These are phyloP conservation scores for Ferrisia virgata DNA, from an alignment of 2,888 invertebrate genomes.

Conservation along the genomic window DNA sequence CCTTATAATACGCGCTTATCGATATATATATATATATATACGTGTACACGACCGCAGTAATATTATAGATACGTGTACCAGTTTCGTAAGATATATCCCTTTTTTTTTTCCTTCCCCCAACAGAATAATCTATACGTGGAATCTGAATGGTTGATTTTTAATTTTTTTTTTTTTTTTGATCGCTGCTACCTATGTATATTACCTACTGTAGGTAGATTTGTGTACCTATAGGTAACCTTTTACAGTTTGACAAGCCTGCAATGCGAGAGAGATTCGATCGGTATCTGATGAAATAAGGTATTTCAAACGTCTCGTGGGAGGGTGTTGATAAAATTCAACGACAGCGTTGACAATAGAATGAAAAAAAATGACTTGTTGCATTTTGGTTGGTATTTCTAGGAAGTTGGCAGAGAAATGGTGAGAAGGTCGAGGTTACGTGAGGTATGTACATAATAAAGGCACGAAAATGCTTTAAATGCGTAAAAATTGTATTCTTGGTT, in stretches of 20 bases:
- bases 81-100: neutral
- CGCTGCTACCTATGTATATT: too few relatives aligned
- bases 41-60: neutral
- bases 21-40: too few relatives aligned
- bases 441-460: too few relatives aligned
- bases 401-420: neutral
- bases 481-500: too few relatives aligned
- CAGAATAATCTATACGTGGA: neutral
- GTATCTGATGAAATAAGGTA: neutral
- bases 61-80: neutral
- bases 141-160: neutral
- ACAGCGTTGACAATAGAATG: neutral
- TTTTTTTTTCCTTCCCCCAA: neutral
- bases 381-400: neutral
- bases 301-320: constrained; percentile 17
- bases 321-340: constrained; percentile 20
- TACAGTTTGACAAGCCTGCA: neutral
- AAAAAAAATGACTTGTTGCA: constrained; percentile 7
- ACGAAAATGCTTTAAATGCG: too few relatives aligned
- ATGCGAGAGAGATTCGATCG: neutral
- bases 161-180: too few relatives aligned
- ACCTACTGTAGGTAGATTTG: too few relatives aligned
- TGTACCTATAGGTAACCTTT: neutral
- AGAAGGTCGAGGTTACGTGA: neutral
- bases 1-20: neutral